Percentiles rank a stretch among this genome's conserved stretches.
These are phyloP conservation scores for Lepidochitona cinerea DNA, from an alignment of 2,888 invertebrate species.

Conservation along the genomic window DNA sequence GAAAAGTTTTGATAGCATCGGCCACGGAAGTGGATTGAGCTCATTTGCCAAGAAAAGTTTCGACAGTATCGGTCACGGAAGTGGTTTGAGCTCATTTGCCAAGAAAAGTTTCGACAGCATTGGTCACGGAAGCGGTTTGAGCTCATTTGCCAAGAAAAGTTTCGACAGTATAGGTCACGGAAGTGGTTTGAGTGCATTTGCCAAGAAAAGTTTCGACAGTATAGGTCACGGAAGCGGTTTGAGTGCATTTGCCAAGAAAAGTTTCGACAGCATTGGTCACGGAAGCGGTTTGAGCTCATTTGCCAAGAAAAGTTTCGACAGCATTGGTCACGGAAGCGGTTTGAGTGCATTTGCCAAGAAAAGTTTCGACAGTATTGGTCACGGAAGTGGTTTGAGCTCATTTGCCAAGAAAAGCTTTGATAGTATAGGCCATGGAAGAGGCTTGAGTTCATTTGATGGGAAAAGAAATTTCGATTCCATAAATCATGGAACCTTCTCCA, in stretches of 20 bases:
- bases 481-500: too few species aligned
- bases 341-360: background rate
- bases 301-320: background rate
- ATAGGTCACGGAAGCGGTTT: background rate
- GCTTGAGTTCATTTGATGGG: background rate
- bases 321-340: background rate
- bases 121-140: background rate
- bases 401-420: background rate
- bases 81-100: background rate
- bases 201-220: background rate
- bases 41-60: background rate
- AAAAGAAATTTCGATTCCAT: too few species aligned
- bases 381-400: background rate
- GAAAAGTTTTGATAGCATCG: background rate
- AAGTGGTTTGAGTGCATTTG: background rate
- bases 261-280: background rate
- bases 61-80: background rate
- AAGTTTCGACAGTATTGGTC: background rate
- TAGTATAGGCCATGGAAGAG: background rate
- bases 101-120: background rate
- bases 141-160: background rate
- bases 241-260: background rate
- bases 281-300: background rate
- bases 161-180: background rate
- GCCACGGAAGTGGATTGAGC: background rate